Evolutionary conservation across 1,140 invertebrate species (phyloP).

Genomic region (Nephila pilipes): DNA sequence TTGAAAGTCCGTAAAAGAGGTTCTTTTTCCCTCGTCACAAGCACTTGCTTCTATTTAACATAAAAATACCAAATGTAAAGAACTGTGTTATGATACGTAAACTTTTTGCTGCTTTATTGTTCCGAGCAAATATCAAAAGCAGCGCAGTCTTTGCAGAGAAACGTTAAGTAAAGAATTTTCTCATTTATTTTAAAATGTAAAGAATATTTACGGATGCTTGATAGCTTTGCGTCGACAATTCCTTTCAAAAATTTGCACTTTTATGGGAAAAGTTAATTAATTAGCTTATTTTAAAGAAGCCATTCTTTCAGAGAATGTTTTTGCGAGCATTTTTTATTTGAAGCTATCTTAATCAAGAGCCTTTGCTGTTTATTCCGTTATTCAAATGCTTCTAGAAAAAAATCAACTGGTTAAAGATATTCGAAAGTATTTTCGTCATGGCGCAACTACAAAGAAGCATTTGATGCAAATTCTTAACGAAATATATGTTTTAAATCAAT

Average conservation of each 20-base stretch:
- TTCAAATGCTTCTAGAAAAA: neutral
- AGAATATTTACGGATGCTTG: neutral
- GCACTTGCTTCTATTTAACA: no score
- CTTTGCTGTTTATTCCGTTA: neutral
- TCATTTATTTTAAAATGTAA: neutral
- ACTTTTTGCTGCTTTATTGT: neutral
- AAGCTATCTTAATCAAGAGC: neutral
- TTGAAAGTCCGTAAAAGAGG: no score
- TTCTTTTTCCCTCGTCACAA: no score
- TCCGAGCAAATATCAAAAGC: neutral
- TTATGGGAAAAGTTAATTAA: conserved; percentile 4
- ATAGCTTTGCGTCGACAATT: neutral
- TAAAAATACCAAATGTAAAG: no score
- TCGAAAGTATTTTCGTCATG: neutral
- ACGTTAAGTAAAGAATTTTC: neutral
- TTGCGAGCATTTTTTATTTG: neutral
- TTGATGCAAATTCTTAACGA: neutral
- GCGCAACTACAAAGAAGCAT: neutral
- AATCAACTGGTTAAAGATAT: neutral
- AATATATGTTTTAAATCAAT: neutral
- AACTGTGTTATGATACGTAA: neutral
- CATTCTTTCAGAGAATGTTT: neutral
- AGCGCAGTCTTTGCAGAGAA: neutral
- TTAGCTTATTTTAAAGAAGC: neutral
- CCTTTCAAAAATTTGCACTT: neutral